A percentile compares a stretch with the other conserved stretches of the same genome.
Evolutionary conservation across 2,797 vertebrate genomes (phyloP).

Genomic region (Trachops cirrhosus): DNA sequence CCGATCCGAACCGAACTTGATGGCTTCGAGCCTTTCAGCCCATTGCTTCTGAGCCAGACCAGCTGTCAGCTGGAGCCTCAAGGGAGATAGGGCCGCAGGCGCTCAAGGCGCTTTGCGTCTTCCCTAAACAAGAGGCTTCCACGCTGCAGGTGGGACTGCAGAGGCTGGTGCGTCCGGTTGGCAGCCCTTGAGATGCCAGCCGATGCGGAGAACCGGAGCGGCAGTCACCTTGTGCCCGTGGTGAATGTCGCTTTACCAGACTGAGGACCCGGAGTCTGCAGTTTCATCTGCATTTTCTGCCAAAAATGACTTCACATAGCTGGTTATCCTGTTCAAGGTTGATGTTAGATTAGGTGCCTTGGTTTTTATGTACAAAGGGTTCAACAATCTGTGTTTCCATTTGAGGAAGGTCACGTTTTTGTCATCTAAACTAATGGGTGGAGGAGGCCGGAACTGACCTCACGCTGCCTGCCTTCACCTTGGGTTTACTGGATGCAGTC

Average conservation of each 20-base stretch:
- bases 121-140: not conserved
- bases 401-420: slow-evolving; percentile 50
- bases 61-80: slow-evolving; percentile 67
- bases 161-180: not conserved
- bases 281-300: slow-evolving; percentile 62
- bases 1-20: slow-evolving; percentile 60
- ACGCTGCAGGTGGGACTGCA: slow-evolving; percentile 11
- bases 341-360: slow-evolving; percentile 34
- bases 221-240: not conserved
- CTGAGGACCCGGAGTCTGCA: slow-evolving; percentile 1
- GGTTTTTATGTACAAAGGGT: slow-evolving; percentile 58
- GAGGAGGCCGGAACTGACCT: not conserved
- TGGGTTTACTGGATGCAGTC: not conserved
- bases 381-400: slow-evolving; percentile 51
- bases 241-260: slow-evolving; percentile 42
- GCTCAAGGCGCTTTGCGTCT: slow-evolving; percentile 39
- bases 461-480: not conserved
- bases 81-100: slow-evolving; percentile 24
- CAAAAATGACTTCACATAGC: slow-evolving; percentile 54
- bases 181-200: not conserved
- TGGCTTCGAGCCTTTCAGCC: slow-evolving; percentile 67
- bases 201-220: slow-evolving; percentile 45
- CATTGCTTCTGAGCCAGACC: slow-evolving; percentile 68
- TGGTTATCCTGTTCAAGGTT: slow-evolving; percentile 3
- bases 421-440: slow-evolving; percentile 32